Percentiles rank a stretch among this genome's conserved stretches.
phyloP scores from a whole-genome alignment of 2,888 invertebrate species.

The Protophormia terraenovae region DNA sequence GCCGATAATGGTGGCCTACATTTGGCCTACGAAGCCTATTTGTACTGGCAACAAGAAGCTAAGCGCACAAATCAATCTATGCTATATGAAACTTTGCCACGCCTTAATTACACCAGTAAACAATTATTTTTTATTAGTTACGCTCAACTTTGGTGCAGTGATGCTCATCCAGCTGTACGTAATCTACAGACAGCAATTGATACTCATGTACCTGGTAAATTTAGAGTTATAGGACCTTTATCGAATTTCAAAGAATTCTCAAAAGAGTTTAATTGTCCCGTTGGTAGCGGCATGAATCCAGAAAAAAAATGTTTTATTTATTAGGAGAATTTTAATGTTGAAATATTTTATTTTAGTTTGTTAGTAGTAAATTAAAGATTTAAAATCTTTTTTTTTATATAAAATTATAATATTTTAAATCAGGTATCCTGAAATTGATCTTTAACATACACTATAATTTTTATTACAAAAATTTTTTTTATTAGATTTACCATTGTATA shows the following conservation, averaged over 20 bases:
- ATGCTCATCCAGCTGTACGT: constrained; percentile 68
- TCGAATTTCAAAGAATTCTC: constrained; percentile 77
- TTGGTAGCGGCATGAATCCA: constrained; percentile 75
- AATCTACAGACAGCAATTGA: constrained; percentile 71
- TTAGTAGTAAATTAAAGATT: background rate
- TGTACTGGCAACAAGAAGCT: constrained; percentile 72
- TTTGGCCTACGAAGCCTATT: constrained; percentile 77
- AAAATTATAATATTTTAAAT: no score
- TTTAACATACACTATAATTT: no score
- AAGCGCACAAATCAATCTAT: constrained; percentile 52
- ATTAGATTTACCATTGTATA: no score
- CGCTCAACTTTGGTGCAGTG: constrained; percentile 78
- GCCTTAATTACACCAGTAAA: constrained; percentile 73
- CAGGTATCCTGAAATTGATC: no score
- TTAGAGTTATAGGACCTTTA: constrained; percentile 76
- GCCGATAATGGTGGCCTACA: constrained; percentile 79
- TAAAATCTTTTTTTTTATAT: background rate
- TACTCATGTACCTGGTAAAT: constrained; percentile 73
- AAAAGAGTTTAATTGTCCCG: constrained; percentile 74
- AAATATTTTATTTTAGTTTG: background rate
- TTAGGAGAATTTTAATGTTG: constrained; percentile 62
- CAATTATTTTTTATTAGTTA: constrained; percentile 79
- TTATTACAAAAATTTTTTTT: no score
- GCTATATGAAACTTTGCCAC: constrained; percentile 72
- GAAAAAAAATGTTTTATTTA: constrained; percentile 75